Percentiles rank a stretch among this genome's conserved stretches.
Conservation (phyloP, 2,888 invertebrate species). For the Lycophotia porphyrea region DNA sequence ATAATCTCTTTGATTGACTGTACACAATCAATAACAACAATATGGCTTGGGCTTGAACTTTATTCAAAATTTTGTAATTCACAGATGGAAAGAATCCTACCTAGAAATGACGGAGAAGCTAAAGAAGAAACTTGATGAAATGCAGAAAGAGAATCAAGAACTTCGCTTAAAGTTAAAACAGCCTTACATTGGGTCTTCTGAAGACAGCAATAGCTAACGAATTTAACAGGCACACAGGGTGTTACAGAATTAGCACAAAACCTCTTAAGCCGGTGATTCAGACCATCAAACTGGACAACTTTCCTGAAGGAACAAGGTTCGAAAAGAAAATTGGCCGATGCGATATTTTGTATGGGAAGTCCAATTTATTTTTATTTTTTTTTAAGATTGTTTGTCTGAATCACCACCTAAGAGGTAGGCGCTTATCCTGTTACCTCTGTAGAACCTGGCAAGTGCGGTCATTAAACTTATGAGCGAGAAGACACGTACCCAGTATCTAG, state of each 20-base stretch:
- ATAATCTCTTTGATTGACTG: neutral
- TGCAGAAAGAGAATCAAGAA: conserved; percentile 89
- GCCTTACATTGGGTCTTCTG: conserved; percentile 71
- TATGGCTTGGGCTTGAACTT: neutral
- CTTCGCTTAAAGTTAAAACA: conserved; percentile 83
- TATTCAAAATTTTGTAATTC: neutral
- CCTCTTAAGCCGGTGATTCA: neutral
- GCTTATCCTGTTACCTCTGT: neutral
- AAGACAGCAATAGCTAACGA: conserved; percentile 75
- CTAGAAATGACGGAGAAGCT: conserved; percentile 91
- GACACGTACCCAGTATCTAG: neutral
- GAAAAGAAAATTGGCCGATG: neutral
- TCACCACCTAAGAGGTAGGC: neutral
- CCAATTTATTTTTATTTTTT: neutral
- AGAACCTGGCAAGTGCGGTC: neutral
- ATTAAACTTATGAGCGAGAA: neutral
- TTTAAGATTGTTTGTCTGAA: neutral
- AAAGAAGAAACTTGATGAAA: conserved; percentile 89
- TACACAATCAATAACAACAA: neutral
- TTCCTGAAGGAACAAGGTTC: too few species aligned
- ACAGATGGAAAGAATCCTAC: conserved; percentile 90
- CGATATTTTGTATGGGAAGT: neutral
- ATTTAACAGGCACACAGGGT: neutral
- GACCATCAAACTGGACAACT: neutral
- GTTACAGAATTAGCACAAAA: neutral